phyloP scores from a whole-genome alignment of 1,140 invertebrate genomes.

The Sycobia sp. region DNA sequence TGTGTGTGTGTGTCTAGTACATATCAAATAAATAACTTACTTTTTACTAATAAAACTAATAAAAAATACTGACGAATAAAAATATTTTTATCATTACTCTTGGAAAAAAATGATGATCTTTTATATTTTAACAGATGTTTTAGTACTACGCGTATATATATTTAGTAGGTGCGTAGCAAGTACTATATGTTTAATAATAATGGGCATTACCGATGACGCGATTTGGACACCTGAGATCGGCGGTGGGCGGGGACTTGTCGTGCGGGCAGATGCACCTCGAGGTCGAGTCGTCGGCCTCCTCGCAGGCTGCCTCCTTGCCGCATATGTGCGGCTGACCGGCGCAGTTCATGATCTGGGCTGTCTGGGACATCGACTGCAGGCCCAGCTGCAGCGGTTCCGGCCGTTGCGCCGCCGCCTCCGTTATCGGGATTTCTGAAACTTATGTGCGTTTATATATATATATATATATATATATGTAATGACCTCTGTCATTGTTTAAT shows the following conservation, averaged over 20 bases:
- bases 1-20: no score
- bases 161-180: no score
- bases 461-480: constrained; percentile 10
- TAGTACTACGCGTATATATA: no score
- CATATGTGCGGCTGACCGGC: constrained; percentile 61
- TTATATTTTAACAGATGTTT: no score
- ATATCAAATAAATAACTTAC: no score
- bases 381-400: constrained; percentile 30
- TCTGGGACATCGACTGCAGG: constrained; percentile 29
- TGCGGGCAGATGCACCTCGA: constrained; percentile 72
- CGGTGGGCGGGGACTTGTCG: constrained; percentile 66
- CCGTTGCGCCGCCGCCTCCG: constrained; percentile 11
- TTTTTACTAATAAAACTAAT: no score
- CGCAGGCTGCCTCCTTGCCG: constrained; percentile 68
- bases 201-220: constrained; percentile 66
- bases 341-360: constrained; percentile 46
- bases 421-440: constrained; percentile 20
- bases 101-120: no score
- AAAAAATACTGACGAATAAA: no score
- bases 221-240: constrained; percentile 68
- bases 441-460: constrained; percentile 7
- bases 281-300: constrained; percentile 49
- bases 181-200: no score
- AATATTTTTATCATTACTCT: no score
- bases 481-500: no score